Conservation (phyloP, 2,113 vertebrate genomes). For the Taxidea taxus region DNA sequence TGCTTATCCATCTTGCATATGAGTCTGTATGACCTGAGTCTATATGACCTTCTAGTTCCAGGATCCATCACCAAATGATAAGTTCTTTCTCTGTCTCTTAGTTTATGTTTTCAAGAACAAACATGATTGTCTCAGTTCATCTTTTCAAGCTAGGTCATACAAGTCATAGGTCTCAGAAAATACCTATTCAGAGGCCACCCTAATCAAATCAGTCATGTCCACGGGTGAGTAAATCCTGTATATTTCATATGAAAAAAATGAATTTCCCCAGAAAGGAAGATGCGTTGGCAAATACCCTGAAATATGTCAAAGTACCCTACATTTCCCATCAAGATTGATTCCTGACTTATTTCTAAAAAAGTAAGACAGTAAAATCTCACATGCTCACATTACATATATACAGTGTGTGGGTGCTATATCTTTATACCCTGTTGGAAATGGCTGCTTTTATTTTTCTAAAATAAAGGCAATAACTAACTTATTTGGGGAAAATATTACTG, state of each 20-base stretch:
- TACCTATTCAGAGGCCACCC: background rate
- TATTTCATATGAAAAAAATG: constrained; percentile 21
- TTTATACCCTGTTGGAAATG: background rate
- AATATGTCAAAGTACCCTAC: background rate
- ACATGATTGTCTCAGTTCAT: constrained; percentile 13
- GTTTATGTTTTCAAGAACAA: background rate
- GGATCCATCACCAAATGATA: background rate
- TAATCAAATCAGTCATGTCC: constrained; percentile 41
- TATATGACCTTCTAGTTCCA: background rate
- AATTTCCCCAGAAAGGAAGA: background rate
- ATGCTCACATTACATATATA: background rate
- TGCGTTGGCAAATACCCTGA: background rate
- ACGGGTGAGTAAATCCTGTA: background rate
- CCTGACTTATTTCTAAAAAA: background rate
- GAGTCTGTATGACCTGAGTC: background rate
- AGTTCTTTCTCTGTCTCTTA: background rate
- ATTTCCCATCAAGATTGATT: background rate
- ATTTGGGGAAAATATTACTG: background rate
- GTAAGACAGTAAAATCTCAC: background rate
- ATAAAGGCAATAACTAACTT: background rate
- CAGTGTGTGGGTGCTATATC: background rate
- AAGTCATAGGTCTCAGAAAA: constrained; percentile 27
- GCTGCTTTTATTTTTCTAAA: background rate
- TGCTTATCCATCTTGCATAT: background rate
- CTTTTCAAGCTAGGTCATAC: background rate